A percentile compares a stretch with the other conserved stretches of the same genome.
Evolutionary conservation across 2,888 invertebrate genomes (phyloP).

Genomic region (Meandrusa payeni): DNA sequence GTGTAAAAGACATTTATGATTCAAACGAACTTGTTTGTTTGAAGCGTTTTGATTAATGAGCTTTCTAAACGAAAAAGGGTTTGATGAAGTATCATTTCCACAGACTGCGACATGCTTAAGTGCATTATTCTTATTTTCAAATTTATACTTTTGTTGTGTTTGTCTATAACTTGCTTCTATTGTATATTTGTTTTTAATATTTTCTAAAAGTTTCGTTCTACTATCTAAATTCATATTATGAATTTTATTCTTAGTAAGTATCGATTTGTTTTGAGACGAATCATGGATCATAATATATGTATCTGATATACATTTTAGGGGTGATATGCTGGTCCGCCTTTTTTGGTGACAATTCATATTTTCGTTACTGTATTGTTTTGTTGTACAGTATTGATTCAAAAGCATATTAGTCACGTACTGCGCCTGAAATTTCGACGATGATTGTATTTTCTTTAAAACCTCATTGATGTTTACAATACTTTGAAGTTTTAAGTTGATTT

Average conservation of each 20-base stretch:
- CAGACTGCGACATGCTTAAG: neutral
- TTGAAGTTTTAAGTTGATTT: conserved; percentile 3
- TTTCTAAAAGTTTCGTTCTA: conserved; percentile 15
- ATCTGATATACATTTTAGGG: conserved; percentile 21
- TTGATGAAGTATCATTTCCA: neutral
- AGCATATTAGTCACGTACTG: conserved; percentile 21
- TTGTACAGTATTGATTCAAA: conserved; percentile 16
- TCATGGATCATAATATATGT: conserved; percentile 16
- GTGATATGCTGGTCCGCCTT: neutral
- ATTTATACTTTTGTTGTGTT: neutral
- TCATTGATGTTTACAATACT: conserved; percentile 9
- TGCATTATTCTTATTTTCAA: neutral
- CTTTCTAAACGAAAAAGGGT: neutral
- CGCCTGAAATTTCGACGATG: conserved; percentile 8
- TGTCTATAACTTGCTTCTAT: conserved; percentile 1
- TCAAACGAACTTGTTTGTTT: neutral
- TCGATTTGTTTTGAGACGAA: conserved; percentile 17
- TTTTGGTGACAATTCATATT: neutral
- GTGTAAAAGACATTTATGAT: neutral
- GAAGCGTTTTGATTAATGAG: neutral
- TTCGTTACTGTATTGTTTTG: neutral
- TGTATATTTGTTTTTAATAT: conserved; percentile 15
- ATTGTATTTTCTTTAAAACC: conserved; percentile 16
- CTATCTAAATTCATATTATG: conserved; percentile 19
- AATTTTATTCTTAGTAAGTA: conserved; percentile 19